A percentile compares a stretch with the other conserved stretches of the same genome.
These are phyloP conservation scores for Emydoidea blandingii DNA, from an alignment of 2,797 vertebrate species.

Conservation along the genomic window DNA sequence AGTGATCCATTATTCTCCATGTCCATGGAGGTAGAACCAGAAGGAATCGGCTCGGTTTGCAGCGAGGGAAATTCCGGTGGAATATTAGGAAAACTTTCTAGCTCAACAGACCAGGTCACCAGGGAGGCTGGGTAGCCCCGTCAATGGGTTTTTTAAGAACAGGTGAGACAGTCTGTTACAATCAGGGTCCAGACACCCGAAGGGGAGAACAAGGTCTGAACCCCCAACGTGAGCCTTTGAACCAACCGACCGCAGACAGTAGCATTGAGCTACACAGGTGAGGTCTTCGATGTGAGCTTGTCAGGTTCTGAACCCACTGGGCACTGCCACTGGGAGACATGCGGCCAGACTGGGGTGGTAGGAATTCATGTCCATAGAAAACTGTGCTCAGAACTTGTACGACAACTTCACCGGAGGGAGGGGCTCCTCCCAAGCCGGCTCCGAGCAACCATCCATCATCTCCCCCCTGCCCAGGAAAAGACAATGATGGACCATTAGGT, in stretches of 20 bases:
- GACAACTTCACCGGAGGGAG: not conserved
- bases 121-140: not conserved
- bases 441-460: not conserved
- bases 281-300: no score
- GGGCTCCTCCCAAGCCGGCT: not conserved
- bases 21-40: not conserved
- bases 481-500: not conserved
- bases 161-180: no score
- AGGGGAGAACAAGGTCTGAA: no score
- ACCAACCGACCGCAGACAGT: no score
- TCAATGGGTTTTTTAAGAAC: not conserved
- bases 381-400: not conserved
- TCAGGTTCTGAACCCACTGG: no score
- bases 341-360: accelerated
- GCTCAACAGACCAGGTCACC: not conserved
- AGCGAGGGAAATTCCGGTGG: not conserved
- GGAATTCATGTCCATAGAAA: not conserved
- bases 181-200: no score
- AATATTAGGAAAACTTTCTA: not conserved
- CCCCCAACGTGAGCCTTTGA: no score
- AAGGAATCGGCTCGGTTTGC: not conserved
- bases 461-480: not conserved
- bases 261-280: no score
- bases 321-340: no score
- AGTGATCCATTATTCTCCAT: not conserved